Evolutionary conservation across 2,888 invertebrate species (phyloP).

Genomic region (Parnassius glacialis): DNA sequence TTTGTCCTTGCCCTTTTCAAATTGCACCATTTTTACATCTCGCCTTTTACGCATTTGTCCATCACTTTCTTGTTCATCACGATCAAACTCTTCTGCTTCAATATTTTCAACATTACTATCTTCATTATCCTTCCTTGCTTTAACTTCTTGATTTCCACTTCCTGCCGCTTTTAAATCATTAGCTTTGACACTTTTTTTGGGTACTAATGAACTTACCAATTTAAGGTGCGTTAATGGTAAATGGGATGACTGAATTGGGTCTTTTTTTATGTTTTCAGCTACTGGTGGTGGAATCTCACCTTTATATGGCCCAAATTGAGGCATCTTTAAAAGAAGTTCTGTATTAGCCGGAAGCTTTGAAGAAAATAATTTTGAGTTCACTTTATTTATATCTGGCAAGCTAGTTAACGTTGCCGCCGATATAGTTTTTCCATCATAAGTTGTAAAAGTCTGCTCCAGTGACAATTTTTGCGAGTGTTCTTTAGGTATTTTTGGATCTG

Average conservation of each 20-base stretch:
- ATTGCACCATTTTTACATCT: conserved; percentile 58
- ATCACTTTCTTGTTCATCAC: conserved; percentile 37
- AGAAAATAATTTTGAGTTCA: conserved; percentile 61
- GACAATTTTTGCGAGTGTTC: conserved; percentile 72
- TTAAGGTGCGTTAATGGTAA: conserved; percentile 60
- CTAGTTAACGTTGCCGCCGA: conserved; percentile 83
- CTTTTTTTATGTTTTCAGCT: conserved; percentile 47
- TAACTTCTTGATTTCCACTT: conserved; percentile 47
- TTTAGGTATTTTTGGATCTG: conserved; percentile 75
- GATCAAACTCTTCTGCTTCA: conserved; percentile 39
- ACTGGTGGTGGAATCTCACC: conserved; percentile 84
- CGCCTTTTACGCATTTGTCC: conserved; percentile 46
- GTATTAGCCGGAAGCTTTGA: conserved; percentile 69
- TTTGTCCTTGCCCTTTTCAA: conserved; percentile 53
- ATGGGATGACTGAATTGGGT: conserved; percentile 30
- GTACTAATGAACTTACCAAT: conserved; percentile 52
- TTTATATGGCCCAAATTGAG: conserved; percentile 87
- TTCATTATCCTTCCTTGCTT: conserved; percentile 30
- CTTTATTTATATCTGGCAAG: conserved; percentile 65
- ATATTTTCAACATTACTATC: neutral
- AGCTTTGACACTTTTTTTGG: conserved; percentile 37
- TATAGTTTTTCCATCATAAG: conserved; percentile 88
- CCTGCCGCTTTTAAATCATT: conserved; percentile 53
- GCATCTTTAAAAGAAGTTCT: conserved; percentile 83
- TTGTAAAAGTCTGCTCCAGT: conserved; percentile 79